Base-by-base conservation (phyloP, 2,113 vertebrate genomes). In the Prunella fulvescens region DNA sequence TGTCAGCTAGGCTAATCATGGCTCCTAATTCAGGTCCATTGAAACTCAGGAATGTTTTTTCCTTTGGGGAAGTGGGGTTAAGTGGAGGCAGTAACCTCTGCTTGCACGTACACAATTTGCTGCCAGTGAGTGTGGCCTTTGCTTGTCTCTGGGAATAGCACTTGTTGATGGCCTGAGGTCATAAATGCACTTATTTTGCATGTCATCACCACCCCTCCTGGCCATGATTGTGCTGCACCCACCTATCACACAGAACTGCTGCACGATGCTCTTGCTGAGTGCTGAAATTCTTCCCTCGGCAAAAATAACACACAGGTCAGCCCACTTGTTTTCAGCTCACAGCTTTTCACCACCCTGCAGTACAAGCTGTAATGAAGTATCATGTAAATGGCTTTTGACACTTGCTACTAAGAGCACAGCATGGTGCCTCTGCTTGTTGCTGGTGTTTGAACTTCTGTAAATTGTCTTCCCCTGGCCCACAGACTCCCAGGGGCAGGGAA, bases 101-200 rank as follows among this genome's bases (percentile, higher is more conserved):
- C 33, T 64, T 66, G 39, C 57, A 33, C 1, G 3, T n/a, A 40
- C 14, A 19, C 0, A 0, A 11, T 76, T 53, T 87, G 57, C 70
- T 47, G 66, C 47, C 71, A 82, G 39, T 0, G 0, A 86, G 9
- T 0, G 0, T 69, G 66, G 42, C 61, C 35, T 81, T 90, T 85
- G 61, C 66, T 83, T 3, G 0, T 80, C 79, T 72, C 71, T 83
- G 40, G 31, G 53, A 74, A 64, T 35, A 48, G 45, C 28, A 40
- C 58, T 92, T 82, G 44, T 47, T 76, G 45, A 80, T 26, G 88
- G 54, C 54, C 45, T 53, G 50, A 88, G 72, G 58, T 56, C 23
- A 56, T 37, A 80, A 88, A 76, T 40, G 22, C 82, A 86, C 24
- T 80, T 1, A n/a, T 67, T 82, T 88, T 86, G 50, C 56, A 12